phyloP scores from a whole-genome alignment of 2,888 invertebrate genomes.

The Ennomos fuscantarius region DNA sequence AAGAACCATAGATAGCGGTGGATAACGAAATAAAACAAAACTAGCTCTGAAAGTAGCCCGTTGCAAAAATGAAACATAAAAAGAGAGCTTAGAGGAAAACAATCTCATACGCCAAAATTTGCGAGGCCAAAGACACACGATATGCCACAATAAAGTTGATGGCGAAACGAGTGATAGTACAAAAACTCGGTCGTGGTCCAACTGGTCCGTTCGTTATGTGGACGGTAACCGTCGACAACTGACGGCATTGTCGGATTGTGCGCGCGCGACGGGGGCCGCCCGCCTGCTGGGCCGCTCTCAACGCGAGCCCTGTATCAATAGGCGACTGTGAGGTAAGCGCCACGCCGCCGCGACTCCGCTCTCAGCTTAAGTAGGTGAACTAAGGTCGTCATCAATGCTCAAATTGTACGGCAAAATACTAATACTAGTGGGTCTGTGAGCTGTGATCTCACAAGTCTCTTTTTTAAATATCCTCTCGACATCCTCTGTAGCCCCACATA shows the following conservation, averaged over 20 bases:
- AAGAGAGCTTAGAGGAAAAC: too few relatives aligned
- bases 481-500: too few relatives aligned
- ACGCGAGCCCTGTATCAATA: slow-evolving; percentile 47
- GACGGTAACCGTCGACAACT: slow-evolving; percentile 27
- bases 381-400: too few relatives aligned
- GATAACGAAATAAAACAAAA: too few relatives aligned
- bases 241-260: slow-evolving; percentile 59
- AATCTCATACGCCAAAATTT: slow-evolving; percentile 17
- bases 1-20: too few relatives aligned
- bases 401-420: too few relatives aligned
- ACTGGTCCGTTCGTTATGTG: slow-evolving; percentile 44
- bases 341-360: not conserved
- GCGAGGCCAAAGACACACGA: slow-evolving; percentile 30
- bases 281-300: slow-evolving; percentile 70
- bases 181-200: slow-evolving; percentile 52
- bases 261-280: slow-evolving; percentile 63
- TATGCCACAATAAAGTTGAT: slow-evolving; percentile 72
- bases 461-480: too few relatives aligned
- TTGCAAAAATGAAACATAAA: too few relatives aligned
- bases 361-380: not conserved
- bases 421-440: too few relatives aligned
- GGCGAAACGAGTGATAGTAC: slow-evolving; percentile 61
- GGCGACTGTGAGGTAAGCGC: slow-evolving; percentile 6
- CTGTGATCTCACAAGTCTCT: too few relatives aligned
- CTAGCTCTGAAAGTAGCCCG: too few relatives aligned